Evolutionary conservation across 1,140 invertebrate species (phyloP), one percentile per base, ranked within the genome.

Genomic region (Mizuhopecten yessoensis): DNA sequence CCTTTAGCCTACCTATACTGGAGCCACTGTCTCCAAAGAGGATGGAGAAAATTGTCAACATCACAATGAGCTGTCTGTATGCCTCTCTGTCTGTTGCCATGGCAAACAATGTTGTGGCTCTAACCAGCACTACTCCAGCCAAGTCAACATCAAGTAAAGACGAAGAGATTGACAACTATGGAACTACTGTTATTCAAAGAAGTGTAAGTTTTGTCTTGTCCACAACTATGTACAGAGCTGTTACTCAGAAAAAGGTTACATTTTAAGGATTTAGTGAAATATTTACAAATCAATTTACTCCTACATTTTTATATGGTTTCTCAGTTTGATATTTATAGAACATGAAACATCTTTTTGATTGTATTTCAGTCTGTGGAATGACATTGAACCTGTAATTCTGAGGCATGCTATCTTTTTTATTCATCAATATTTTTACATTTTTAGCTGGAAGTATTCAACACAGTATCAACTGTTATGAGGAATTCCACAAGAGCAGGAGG

Each of bases 401-500:
- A 45, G 17, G 42, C 9, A 13, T 13, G 13, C 5, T 45, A 15
- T 45, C 0, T 45, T 86, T 33, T 89, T 86, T 42, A 20, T 92
- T 33, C 36, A 29, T 20, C 87, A 13, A 7, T 33, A 75, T 29
- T 86, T 75, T 88, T 91, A 34, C 90, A 33, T 49, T 95, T 95
- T 39, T 92, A 97, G 95, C 96, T 98, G 86, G 98, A 98, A 96
- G 98, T 99, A 92, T 99, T 98, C 95, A 98, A 98, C 93, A 97
- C 97, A 91, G 98, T 99, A 49, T 98, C 98, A 3, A 97, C 97
- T 92, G 97, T 98, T 23, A 98, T 99, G 91, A 98, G 98, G 96
- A 97, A 97, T 88, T 99, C 98, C 11, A 98, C 98, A 0, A 97
- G 98, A 93, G 98, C 98, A 88, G 98, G 98, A 89, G 98, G 98